Percentiles rank a stretch among this genome's conserved stretches.
Conservation (phyloP, 1,140 invertebrate species). For the Tribolium castaneum region DNA sequence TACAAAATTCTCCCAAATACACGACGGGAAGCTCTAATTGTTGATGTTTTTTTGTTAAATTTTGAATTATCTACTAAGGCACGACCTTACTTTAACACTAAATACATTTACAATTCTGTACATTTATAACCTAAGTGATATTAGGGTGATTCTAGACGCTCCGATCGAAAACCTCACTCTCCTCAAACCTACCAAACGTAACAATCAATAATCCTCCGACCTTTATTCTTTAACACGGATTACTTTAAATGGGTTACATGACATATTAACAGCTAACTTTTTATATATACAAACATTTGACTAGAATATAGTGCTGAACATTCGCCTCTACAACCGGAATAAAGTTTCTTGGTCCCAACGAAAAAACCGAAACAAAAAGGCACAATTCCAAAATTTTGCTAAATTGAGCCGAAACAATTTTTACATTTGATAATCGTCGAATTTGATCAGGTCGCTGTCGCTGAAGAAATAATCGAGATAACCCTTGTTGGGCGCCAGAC, state of each 20-base stretch:
- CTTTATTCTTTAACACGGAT: slow-evolving; percentile 13
- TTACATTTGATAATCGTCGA: slow-evolving; percentile 58
- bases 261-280: slow-evolving; percentile 21
- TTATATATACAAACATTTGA: slow-evolving; percentile 23
- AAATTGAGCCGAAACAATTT: slow-evolving; percentile 19
- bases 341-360: slow-evolving; percentile 48
- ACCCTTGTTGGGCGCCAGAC: slow-evolving; percentile 55
- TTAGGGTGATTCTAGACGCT: not conserved
- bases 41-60: slow-evolving; percentile 55
- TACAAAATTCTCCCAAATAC: slow-evolving; percentile 49
- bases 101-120: slow-evolving; percentile 27
- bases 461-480: slow-evolving; percentile 56
- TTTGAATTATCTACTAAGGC: slow-evolving; percentile 62
- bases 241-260: slow-evolving; percentile 24
- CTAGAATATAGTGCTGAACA: slow-evolving; percentile 14
- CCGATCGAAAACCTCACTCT: not conserved
- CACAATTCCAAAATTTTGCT: slow-evolving; percentile 50
- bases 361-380: slow-evolving; percentile 47
- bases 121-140: slow-evolving; percentile 15
- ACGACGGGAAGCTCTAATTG: slow-evolving; percentile 57
- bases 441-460: slow-evolving; percentile 54
- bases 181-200: not conserved
- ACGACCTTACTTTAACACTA: slow-evolving; percentile 55
- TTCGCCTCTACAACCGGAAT: slow-evolving; percentile 13
- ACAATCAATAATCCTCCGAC: slow-evolving; percentile 7